These are phyloP conservation scores for Tringa solitaria DNA, from an alignment of 2,113 vertebrate genomes.

Conservation along the genomic window DNA sequence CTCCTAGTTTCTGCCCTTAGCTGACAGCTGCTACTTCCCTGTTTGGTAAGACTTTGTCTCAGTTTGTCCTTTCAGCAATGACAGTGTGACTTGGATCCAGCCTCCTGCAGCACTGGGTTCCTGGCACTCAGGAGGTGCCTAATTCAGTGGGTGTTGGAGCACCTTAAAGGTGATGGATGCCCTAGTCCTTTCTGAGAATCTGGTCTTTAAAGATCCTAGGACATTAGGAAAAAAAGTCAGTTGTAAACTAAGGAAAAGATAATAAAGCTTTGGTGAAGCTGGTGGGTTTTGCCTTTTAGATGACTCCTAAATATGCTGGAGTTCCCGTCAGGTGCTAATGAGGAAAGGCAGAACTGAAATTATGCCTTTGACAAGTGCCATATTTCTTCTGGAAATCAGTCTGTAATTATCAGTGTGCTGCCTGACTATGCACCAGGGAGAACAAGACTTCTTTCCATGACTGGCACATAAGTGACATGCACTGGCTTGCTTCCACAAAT, in stretches of 20 bases:
- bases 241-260: not conserved
- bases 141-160: not conserved
- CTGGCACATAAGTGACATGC: not conserved
- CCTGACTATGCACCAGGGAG: conserved; percentile 3
- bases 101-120: not conserved
- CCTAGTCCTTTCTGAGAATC: not conserved
- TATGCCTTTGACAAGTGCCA: conserved; percentile 28
- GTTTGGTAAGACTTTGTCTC: not conserved
- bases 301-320: not conserved
- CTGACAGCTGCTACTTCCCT: not conserved
- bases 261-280: not conserved
- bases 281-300: not conserved
- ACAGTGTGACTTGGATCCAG: not conserved
- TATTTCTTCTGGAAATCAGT: conserved; percentile 30
- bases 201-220: not conserved
- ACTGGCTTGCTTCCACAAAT: not conserved
- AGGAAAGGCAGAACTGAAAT: conserved; percentile 23
- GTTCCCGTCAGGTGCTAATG: not conserved
- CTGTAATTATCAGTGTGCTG: conserved; percentile 11
- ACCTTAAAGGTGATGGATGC: not conserved
- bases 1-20: not conserved
- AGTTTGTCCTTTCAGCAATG: not conserved
- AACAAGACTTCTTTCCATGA: not conserved
- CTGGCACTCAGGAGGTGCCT: not conserved
- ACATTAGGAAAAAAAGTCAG: not conserved